These are phyloP conservation scores for Lithobates sylvaticus DNA, from an alignment of 2,797 vertebrate genomes.

Conservation along the genomic window DNA sequence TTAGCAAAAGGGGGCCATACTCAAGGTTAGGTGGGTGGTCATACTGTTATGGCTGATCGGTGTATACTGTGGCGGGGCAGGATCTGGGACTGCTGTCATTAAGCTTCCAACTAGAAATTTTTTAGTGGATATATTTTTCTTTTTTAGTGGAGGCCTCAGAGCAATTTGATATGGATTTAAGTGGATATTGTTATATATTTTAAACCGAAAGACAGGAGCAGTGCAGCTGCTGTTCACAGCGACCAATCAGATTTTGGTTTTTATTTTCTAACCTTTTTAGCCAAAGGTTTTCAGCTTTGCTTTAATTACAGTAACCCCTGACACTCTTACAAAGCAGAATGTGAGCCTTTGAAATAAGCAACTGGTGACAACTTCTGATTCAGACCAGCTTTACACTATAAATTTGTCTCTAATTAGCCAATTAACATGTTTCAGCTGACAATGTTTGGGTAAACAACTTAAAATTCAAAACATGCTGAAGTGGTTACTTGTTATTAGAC, in stretches of 20 bases:
- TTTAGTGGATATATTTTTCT: too few species aligned
- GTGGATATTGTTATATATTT: too few species aligned
- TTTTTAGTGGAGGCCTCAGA: too few species aligned
- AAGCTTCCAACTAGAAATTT: too few species aligned
- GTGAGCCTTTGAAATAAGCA: background rate
- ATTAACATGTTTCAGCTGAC: slow-evolving; percentile 24
- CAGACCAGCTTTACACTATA: slow-evolving; percentile 4
- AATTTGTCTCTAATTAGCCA: slow-evolving; percentile 26
- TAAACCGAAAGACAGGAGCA: too few species aligned
- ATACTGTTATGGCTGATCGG: too few species aligned
- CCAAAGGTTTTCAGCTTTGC: background rate
- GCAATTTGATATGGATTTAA: too few species aligned
- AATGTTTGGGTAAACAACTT: slow-evolving; percentile 36
- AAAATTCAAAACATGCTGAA: slow-evolving; percentile 13
- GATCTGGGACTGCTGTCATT: too few species aligned
- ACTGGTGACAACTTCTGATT: background rate
- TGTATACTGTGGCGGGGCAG: too few species aligned
- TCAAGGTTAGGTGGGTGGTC: too few species aligned
- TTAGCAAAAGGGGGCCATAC: too few species aligned
- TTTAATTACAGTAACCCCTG: background rate
- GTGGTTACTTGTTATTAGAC: slow-evolving; percentile 15
- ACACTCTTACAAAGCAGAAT: background rate
- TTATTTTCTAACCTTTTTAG: background rate
- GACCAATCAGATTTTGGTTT: background rate
- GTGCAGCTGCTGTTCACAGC: too few species aligned